Evolutionary conservation across 64 coral and sea anemone genomes (phyloP).

Genomic region (Pachyseris speciosa): DNA sequence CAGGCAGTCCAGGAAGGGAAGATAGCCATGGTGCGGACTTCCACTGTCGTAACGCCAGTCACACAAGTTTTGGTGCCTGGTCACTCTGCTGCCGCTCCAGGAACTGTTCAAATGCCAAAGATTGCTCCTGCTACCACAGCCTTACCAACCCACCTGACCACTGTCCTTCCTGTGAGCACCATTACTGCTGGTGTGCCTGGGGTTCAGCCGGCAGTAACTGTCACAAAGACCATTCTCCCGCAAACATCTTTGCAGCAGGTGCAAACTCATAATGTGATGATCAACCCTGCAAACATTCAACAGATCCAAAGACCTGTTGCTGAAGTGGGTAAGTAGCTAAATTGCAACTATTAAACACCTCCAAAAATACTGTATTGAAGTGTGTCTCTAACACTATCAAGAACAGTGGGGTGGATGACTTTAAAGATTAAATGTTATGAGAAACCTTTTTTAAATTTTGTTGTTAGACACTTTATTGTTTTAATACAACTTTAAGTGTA

Average conservation of each 20-base stretch:
- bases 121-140: conserved; percentile 52
- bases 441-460: too few species aligned
- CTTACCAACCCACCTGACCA: conserved; percentile 14
- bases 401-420: too few species aligned
- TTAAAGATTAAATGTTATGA: too few species aligned
- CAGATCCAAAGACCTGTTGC: conserved; percentile 24
- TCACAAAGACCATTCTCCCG: conserved; percentile 39
- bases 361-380: too few species aligned
- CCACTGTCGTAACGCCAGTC: conserved; percentile 4
- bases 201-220: background rate
- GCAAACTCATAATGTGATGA: conserved; percentile 19
- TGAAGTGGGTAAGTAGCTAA: background rate
- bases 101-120: conserved; percentile 29
- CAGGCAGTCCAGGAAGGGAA: conserved; percentile 36
- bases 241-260: conserved; percentile 22
- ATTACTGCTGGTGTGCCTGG: conserved; percentile 4
- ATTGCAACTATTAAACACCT: too few species aligned
- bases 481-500: too few species aligned
- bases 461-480: too few species aligned
- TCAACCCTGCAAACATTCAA: conserved; percentile 9
- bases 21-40: conserved; percentile 8
- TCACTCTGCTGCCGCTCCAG: background rate
- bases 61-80: conserved; percentile 9
- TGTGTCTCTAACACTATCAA: too few species aligned
- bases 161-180: conserved; percentile 11